Base-by-base conservation (phyloP, 2,797 vertebrate genomes). In the Phataginus tetradactyla region DNA sequence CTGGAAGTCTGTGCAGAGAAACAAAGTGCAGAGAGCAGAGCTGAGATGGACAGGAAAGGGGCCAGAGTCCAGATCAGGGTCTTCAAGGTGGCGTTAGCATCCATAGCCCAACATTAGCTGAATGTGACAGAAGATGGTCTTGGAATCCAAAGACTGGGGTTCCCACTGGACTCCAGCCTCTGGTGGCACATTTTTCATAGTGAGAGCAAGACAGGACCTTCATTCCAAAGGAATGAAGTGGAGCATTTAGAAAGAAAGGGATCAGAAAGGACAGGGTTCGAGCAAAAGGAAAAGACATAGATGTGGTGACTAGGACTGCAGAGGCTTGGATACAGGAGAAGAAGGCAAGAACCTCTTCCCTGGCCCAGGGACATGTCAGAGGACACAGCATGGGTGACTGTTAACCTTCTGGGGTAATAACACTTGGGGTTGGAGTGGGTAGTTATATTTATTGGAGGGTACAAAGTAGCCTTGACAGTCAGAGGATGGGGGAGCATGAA, bases 231-330 rank as follows among this genome's bases (percentile, higher is more conserved):
- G 37, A 45, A 79, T 42, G 5, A 75, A 53, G 4, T 37, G 32
- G n/a, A 55, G 39, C 20, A n/a, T 85, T 90, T 85, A n/a, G 27
- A 90, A 95, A n/a, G 27, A 90, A 95, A 93, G 27, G 66, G 90
- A 49, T 74, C 32, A 20, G 79, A 23, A 13, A 59, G 37, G 64
- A 32, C 25, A 81, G 45, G 23, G 6, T 49, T 94, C 6, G 5
- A 75, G 53, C 18, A 45, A 81, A 93, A 90, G 14, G 39, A 59
- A 59, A 69, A 51, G 42, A 69, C 29, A 55, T 32, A 55, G n/a
- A 57, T 29, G 15, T 45, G 17, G 53, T 64, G 3, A 42, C 25
- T 53, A 59, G 37, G 45, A 80, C 8, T 5, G 2, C 21, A 78
- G 68, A 85, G 81, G 42, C 20, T 23, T 80, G 9, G 49, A 80